Conservation (phyloP, 2,113 vertebrate species). For the Actenoides hombroni region DNA sequence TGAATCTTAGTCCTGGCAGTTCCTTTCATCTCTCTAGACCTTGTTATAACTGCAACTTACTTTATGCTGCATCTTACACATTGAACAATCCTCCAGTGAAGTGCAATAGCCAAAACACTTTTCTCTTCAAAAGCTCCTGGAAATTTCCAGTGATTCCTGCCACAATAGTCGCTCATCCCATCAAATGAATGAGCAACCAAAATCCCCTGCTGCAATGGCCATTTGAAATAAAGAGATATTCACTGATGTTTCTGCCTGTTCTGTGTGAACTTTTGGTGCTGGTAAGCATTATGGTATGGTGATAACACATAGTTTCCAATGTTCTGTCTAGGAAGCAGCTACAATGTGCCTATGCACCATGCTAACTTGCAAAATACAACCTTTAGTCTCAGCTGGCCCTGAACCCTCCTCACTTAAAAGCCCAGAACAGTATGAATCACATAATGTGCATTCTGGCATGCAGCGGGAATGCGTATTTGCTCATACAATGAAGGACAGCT, state of each 20-base stretch:
- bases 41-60: background rate
- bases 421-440: background rate
- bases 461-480: background rate
- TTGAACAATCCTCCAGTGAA: background rate
- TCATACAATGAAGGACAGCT: background rate
- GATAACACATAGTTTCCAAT: background rate
- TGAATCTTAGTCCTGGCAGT: background rate
- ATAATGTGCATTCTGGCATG: rapidly evolving
- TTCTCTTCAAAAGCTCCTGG: background rate
- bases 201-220: background rate
- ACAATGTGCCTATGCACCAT: background rate
- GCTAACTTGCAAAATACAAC: background rate
- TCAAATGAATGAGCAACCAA: background rate
- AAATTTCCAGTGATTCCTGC: background rate
- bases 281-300: background rate
- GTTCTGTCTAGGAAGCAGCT: background rate
- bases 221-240: background rate
- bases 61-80: background rate
- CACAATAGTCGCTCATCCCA: background rate
- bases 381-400: background rate
- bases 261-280: background rate
- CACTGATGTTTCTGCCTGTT: background rate
- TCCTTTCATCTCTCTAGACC: background rate
- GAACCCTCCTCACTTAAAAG: background rate
- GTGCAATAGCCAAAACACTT: background rate